Evolutionary conservation across 2,113 vertebrate species (phyloP).

Genomic region (Pelecanus crispus): DNA sequence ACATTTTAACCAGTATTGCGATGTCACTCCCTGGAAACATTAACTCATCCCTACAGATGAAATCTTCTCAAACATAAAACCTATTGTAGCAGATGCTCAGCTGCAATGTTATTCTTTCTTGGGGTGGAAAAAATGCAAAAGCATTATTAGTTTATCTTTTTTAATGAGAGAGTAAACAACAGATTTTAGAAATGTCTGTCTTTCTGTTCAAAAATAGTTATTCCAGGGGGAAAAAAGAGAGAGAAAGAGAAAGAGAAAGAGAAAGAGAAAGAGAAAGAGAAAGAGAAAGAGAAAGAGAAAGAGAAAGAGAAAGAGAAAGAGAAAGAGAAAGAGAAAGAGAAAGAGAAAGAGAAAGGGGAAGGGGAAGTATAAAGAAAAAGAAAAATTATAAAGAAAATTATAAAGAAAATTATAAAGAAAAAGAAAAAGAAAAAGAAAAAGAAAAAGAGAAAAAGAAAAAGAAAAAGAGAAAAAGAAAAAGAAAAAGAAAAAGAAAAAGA

Average conservation of each 20-base stretch:
- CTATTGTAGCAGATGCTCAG: neutral
- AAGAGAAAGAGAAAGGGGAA: neutral
- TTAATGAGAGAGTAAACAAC: neutral
- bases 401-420: neutral
- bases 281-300: accelerated
- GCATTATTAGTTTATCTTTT: neutral
- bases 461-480: neutral
- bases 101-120: neutral
- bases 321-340: accelerated
- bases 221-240: neutral
- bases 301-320: accelerated
- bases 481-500: no score
- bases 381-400: accelerated
- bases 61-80: neutral
- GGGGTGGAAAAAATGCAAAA: neutral
- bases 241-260: neutral
- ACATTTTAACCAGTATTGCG: neutral
- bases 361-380: neutral
- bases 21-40: slow-evolving; percentile 12
- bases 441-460: neutral
- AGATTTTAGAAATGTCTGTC: neutral
- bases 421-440: accelerated
- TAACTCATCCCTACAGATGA: slow-evolving; percentile 21
- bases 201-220: neutral
- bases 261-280: no score